Evolutionary conservation across 2,888 invertebrate species (phyloP).

Genomic region (Rotaria socialis): DNA sequence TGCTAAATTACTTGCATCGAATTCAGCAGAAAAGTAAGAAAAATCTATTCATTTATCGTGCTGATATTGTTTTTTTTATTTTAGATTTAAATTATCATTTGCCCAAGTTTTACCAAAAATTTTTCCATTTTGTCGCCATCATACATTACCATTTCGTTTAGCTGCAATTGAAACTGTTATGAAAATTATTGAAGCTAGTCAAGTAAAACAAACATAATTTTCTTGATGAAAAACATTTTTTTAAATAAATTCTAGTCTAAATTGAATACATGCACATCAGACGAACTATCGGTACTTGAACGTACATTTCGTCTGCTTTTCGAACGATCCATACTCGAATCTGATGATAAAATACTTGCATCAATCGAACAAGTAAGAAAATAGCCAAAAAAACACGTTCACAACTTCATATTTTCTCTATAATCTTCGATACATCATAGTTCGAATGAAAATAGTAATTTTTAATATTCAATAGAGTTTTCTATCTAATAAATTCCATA

Average conservation of each 20-base stretch:
- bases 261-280: not conserved
- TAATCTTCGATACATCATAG: no score
- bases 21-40: not conserved
- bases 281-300: not conserved
- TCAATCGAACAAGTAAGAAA: not conserved
- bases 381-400: no score
- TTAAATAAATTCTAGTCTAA: not conserved
- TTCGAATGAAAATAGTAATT: no score
- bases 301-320: constrained; percentile 7
- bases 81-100: constrained; percentile 2
- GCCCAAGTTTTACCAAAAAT: constrained; percentile 12
- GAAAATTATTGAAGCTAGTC: constrained; percentile 24
- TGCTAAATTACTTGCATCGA: constrained; percentile 19
- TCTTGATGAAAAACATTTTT: not conserved
- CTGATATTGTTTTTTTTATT: not conserved
- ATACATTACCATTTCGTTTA: constrained; percentile 21
- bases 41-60: not conserved
- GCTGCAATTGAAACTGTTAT: constrained; percentile 24
- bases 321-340: not conserved
- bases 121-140: constrained; percentile 21
- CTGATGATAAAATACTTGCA: not conserved
- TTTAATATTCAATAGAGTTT: no score
- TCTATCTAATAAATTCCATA: no score
- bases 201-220: not conserved
- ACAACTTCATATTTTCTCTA: no score